Base-by-base conservation (phyloP, 2,797 vertebrate genomes). In the Morelia viridis region DNA sequence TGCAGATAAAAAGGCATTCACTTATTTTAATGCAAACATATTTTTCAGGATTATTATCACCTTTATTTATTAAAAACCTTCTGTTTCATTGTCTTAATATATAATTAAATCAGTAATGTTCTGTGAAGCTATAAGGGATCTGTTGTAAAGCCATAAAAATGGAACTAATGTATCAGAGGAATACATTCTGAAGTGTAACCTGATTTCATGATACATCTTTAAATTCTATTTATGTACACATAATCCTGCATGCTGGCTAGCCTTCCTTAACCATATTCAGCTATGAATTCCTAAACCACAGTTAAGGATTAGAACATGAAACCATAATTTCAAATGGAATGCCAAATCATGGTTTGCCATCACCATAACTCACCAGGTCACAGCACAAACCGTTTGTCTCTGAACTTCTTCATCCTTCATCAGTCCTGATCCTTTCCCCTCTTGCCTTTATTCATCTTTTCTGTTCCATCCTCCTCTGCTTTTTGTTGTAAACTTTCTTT, bases 1-100 rank as follows among this genome's bases (percentile, higher is more conserved):
- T 91, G 87, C 94, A 94, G 93, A 94, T 93, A 94, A 87, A 95
- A 95, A 92, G 93, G 80, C 85, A 61, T 0, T 3, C 88, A 92
- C 85, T 92, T 91, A 26, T 64, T 93, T 95, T 95, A 35, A 85
- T 92, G 56, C 89, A 95, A 95, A 94, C 94, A 93, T 88, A 57
- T 64, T 95, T 41, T 93, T 95, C 92, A 94, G 80, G 90, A 94
- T 92, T 85, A 91, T 92, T 93, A 94, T 50, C 50, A 50, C 50
- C 50, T 41, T 41, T 41, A 41, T 41, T 41, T 41, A 41, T 41
- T 41, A 41, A 41, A 41, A 41, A 41, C 41, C 41, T 50, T 50
- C 50, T 50, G 50, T 50, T 50, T 50, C 50, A 12, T 64, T n/a
- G 19, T 56, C 12, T 41, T 90, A 84, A 61, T 17, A 26, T 65